Conservation (phyloP, 2,888 invertebrate genomes). For the Sarcophaga subvicina region DNA sequence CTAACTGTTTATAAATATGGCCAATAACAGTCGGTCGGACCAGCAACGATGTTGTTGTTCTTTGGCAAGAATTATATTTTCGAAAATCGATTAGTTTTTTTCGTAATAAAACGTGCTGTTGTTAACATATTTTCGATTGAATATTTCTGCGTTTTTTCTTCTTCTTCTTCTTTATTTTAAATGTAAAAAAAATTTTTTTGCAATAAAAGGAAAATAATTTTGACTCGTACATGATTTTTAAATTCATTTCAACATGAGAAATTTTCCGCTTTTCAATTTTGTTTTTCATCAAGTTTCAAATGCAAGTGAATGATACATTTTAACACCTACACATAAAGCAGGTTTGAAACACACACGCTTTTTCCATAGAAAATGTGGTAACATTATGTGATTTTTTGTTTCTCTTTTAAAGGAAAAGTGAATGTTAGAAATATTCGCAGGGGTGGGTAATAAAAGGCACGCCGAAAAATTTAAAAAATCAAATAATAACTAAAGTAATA, state of each 20-base stretch:
- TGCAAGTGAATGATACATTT: slow-evolving; percentile 33
- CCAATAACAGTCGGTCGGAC: not conserved
- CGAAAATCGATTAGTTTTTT: slow-evolving; percentile 53
- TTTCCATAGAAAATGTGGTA: slow-evolving; percentile 5
- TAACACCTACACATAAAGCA: slow-evolving; percentile 47
- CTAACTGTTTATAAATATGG: slow-evolving; percentile 37
- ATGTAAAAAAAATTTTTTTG: slow-evolving; percentile 3
- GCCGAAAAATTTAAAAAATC: not conserved
- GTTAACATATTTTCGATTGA: not conserved
- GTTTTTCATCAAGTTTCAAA: slow-evolving; percentile 46
- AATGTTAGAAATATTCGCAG: slow-evolving; percentile 20
- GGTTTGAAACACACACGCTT: slow-evolving; percentile 4
- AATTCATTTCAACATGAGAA: slow-evolving; percentile 30
- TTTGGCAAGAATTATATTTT: slow-evolving; percentile 25
- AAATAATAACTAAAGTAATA: too few relatives aligned
- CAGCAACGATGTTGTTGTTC: slow-evolving; percentile 30
- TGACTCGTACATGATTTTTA: slow-evolving; percentile 24
- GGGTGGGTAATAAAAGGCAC: slow-evolving; percentile 11
- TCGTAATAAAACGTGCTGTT: slow-evolving; percentile 41
- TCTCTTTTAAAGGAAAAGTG: slow-evolving; percentile 10
- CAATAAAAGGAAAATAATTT: not conserved
- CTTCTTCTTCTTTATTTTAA: not conserved
- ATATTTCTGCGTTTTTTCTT: not conserved
- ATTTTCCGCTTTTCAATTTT: slow-evolving; percentile 48
- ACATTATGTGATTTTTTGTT: slow-evolving; percentile 1